A percentile compares a stretch with the other conserved stretches of the same genome.
phyloP scores from a whole-genome alignment of 2,888 invertebrate species.

The Anthophora plumipes region DNA sequence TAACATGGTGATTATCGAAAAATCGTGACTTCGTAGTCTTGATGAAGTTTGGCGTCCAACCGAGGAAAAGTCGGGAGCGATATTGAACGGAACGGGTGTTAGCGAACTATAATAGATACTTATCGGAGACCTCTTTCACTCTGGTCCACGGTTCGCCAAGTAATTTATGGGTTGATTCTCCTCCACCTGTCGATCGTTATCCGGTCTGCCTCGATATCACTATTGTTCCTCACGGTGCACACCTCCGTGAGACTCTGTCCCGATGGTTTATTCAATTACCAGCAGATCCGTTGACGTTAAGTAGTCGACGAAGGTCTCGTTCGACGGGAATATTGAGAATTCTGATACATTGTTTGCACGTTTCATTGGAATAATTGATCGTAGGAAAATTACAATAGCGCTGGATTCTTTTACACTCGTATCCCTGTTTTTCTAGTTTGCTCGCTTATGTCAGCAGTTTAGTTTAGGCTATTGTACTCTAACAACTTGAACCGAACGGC shows the following conservation, averaged over 20 bases:
- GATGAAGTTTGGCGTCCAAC: background rate
- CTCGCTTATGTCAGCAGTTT: too few species aligned
- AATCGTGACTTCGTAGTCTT: background rate
- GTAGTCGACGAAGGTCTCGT: too few species aligned
- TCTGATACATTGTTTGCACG: too few species aligned
- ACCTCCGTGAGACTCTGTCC: background rate
- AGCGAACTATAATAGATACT: background rate
- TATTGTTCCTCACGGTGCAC: constrained; percentile 25
- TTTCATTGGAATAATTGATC: too few species aligned
- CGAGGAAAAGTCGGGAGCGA: background rate
- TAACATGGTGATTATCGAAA: background rate
- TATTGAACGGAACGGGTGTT: background rate
- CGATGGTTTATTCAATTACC: constrained; percentile 20
- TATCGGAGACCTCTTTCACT: constrained; percentile 5
- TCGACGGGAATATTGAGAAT: too few species aligned
- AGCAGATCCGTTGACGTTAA: too few species aligned
- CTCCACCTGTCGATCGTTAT: constrained; percentile 56
- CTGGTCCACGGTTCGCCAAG: background rate
- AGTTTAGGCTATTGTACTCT: too few species aligned
- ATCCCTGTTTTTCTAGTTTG: too few species aligned
- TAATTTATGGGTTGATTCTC: constrained; percentile 42
- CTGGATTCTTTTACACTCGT: too few species aligned
- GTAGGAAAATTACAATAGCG: too few species aligned
- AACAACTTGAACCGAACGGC: too few species aligned
- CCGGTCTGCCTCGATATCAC: constrained; percentile 16